These are phyloP conservation scores for Phyllotreta cruciferae DNA, from an alignment of 2,888 invertebrate genomes.

Conservation along the genomic window DNA sequence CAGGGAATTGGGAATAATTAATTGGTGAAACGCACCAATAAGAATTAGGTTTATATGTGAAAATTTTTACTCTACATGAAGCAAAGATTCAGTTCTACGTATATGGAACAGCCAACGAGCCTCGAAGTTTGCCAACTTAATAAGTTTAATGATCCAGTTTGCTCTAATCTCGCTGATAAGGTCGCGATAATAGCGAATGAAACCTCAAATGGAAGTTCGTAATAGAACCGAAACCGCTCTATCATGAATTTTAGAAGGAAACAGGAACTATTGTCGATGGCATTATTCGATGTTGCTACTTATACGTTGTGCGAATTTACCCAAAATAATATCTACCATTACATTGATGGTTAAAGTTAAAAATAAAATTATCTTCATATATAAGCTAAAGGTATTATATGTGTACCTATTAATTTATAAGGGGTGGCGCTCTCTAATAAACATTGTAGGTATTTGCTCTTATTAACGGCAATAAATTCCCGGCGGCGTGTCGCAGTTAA, in stretches of 20 bases:
- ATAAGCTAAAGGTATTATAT: no score
- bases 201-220: slow-evolving; percentile 33
- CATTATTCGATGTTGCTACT: slow-evolving; percentile 17
- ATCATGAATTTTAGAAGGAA: slow-evolving; percentile 25
- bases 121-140: slow-evolving; percentile 33
- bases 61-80: neutral
- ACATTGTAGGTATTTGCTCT: no score
- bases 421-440: no score
- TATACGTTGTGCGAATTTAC: neutral
- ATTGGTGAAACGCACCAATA: no score
- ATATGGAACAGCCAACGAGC: slow-evolving; percentile 21
- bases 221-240: slow-evolving; percentile 24
- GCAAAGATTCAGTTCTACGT: slow-evolving; percentile 3
- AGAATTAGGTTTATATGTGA: neutral
- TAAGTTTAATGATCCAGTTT: slow-evolving; percentile 37
- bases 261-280: slow-evolving; percentile 22
- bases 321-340: no score
- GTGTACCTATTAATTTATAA: no score
- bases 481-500: no score
- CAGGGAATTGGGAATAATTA: no score
- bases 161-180: slow-evolving; percentile 34
- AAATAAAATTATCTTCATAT: no score
- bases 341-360: no score
- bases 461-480: no score
- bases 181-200: slow-evolving; percentile 33